Evolutionary conservation across 2,113 vertebrate species (phyloP), one percentile per base, ranked within the genome.

Genomic region (Heliornis fulica): DNA sequence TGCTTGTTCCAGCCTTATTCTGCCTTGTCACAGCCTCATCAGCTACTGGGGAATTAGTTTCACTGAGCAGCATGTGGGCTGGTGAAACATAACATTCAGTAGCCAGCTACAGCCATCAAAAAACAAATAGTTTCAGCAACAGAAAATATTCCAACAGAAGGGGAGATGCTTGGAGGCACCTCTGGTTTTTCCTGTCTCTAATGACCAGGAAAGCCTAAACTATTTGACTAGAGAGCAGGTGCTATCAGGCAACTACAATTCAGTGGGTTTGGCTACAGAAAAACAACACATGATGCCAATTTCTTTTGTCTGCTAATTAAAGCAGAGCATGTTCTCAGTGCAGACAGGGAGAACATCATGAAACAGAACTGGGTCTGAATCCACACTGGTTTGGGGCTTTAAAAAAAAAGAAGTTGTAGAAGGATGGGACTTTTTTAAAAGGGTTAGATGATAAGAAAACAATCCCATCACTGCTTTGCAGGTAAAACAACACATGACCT

Each of bases 1-100:
- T 11, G 26, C 25, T 43, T 41, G 56, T 25, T 34, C 38, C 50
- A 83, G 23, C 26, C 15, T 57, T 64, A 45, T 32, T 31, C 43
- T n/a, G 40, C 32, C 5, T 15, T 26, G 22, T 21, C 51, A 53
- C 14, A 5, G 3, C 36, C 6, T 21, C 1, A 1, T 16, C 2
- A 1, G 45, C 54, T 75, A 11, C 54, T 7, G 15, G 31, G 34
- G 34, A 81, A 41, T 69, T 75, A 23, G 45, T 88, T 70, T 71
- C 64, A 70, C 57, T 0, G 1, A 60, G 71, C 43, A 71, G 38
- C n/a, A 14, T 0, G 7, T 9, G 61, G 69, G 41, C 54, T 63
- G 15, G 28, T 17, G 34, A 6, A 83, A 18, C 26, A 48, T 15
- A 18, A 15, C 40, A n/a, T 78, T 72, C 17, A 66, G 45, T 7